Evolutionary conservation across 2,113 vertebrate genomes (phyloP), one percentile per base, ranked within the genome.

Genomic region (Hipposideros armiger): DNA sequence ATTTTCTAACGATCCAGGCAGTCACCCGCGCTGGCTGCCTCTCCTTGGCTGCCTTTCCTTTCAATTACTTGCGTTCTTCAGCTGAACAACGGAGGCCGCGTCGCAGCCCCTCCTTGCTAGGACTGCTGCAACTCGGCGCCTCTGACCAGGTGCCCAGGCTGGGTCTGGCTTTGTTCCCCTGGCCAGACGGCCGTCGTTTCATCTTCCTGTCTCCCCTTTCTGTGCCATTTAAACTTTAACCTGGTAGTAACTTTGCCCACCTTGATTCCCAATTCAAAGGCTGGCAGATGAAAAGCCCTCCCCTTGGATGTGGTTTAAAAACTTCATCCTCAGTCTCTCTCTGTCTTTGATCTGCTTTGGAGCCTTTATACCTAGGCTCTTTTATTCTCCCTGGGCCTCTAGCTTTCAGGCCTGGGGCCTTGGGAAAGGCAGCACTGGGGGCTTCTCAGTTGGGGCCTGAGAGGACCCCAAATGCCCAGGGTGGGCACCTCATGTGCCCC

Each of bases 171-270:
- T 99, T 99, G 98, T 99, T 98, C 98, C 98, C 98, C 98, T 97
- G 98, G 98, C 98, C 98, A 97, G 98, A 98, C 98, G 98, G 98
- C 98, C 97, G 82, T 74, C 90, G 97, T 99, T 99, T 99, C 98
- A 99, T 99, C 98, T 98, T 98, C 97, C 98, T 85, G 67, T 95
- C 96, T 97, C 98, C 98, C 98, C 98, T 98, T 98, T 99, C 98
- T 98, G 97, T 98, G 98, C 98, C 99, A 99, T 99, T 99, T 99
- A 98, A 98, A 99, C 98, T 99, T 99, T 99, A 98, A 99, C 99
- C 98, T 98, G 98, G 98, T 98, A 98, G 98, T 98, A 98, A 98
- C 98, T 99, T 98, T 98, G 98, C 98, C 98, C 97, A 98, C 98
- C 98, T 98, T 98, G 98, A 98, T 98, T 98, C 98, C 97, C 69